Evolutionary conservation across 2,888 invertebrate species (phyloP), one percentile per base, ranked within the genome.

Genomic region (Nebria brevicollis): DNA sequence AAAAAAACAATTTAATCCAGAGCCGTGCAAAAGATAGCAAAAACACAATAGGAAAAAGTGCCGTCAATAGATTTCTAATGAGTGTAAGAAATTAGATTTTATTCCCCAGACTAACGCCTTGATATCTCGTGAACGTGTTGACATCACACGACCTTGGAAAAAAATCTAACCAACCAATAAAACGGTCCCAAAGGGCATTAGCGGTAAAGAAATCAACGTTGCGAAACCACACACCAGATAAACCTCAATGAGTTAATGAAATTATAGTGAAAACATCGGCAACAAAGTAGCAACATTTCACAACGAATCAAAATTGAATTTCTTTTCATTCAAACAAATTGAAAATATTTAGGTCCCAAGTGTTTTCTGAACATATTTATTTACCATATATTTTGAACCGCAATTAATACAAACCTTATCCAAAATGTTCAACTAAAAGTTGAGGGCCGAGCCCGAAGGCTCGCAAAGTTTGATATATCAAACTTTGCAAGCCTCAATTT

Each of bases 21-120:
- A 66, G n/a, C 66, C 66, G 8, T 66, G 66, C 15, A 66, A 66
- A 66, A 66, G 25, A 34, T 4, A 2, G 5, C 65, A 20, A 66
- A n/a, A 25, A 72, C 6, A n/a, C 72, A 34, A 25, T 26, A 72
- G 13, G 8, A 72, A 72, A 72, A 25, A 34, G 7, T n/a, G n/a
- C 1, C 20, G 34, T 34, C 72, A 72, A 72, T 72, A 72, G 72
- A 25, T 72, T 72, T 26, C 72, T 72, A 72, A 72, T 20, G 26
- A 8, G 25, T 25, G 72, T 26, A 72, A 72, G 72, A 72, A 72
- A 72, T 72, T 72, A 72, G 26, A n/a, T 72, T 72, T 72, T 34
- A 72, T 72, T 72, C 72, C 34, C 72, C 20, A 72, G 26, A 72
- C 72, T 34, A 13, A 25, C 8, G 34, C 13, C 26, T 20, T 26